Conservation (phyloP, 1,140 invertebrate genomes). For the Probaryconus sp. region DNA sequence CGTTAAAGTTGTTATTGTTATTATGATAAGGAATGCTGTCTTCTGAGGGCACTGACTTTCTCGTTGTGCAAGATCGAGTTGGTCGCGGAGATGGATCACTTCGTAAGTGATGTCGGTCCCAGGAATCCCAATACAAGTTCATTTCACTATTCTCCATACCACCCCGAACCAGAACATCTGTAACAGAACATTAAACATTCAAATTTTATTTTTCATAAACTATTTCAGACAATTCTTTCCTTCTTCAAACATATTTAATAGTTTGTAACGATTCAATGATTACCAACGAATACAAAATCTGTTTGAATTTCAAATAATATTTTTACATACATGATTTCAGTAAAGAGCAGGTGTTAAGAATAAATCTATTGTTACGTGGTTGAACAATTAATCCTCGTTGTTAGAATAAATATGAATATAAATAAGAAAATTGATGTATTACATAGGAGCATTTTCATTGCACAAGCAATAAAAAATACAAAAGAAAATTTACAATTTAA, state of each 20-base stretch:
- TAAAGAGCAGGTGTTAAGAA: neutral
- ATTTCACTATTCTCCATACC: slow-evolving; percentile 81
- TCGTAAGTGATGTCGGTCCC: slow-evolving; percentile 83
- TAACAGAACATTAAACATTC: slow-evolving; percentile 52
- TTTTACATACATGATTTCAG: too few relatives aligned
- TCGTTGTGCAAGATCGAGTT: slow-evolving; percentile 76
- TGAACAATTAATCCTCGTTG: slow-evolving; percentile 4
- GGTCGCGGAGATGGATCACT: slow-evolving; percentile 81
- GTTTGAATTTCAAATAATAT: too few relatives aligned
- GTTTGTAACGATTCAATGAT: too few relatives aligned
- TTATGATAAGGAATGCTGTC: slow-evolving; percentile 79
- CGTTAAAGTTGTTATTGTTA: slow-evolving; percentile 74
- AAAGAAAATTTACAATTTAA: slow-evolving; percentile 33
- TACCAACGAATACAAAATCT: too few relatives aligned
- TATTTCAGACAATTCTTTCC: too few relatives aligned
- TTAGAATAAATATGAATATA: slow-evolving; percentile 16
- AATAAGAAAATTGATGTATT: too few relatives aligned
- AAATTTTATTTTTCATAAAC: too few relatives aligned
- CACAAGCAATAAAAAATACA: slow-evolving; percentile 1
- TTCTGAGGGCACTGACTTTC: slow-evolving; percentile 81
- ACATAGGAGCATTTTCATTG: too few relatives aligned
- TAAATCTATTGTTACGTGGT: neutral
- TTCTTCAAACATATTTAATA: too few relatives aligned
- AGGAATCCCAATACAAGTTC: slow-evolving; percentile 95
- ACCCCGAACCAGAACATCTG: slow-evolving; percentile 82